Evolutionary conservation across 2,113 vertebrate genomes (phyloP).

Genomic region (Coreoperca whiteheadi): DNA sequence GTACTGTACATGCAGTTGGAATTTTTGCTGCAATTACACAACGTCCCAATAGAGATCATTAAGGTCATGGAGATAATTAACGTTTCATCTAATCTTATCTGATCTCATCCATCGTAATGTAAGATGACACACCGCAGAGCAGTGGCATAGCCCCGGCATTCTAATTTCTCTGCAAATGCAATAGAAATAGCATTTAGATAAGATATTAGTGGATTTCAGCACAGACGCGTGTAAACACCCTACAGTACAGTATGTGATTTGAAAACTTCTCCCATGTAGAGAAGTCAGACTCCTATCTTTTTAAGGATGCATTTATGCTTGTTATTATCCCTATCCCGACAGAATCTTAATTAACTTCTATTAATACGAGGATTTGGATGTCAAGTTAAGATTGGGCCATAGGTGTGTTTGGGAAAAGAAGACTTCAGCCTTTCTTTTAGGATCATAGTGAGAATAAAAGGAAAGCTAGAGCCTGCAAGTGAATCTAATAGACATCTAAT

Average conservation of each 20-base stretch:
- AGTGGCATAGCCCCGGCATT: constrained; percentile 36
- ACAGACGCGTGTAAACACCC: constrained; percentile 24
- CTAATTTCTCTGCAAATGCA: constrained; percentile 57
- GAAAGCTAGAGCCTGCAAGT: not conserved
- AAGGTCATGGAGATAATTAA: constrained; percentile 64
- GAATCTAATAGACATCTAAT: not conserved
- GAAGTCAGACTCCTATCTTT: constrained; percentile 38
- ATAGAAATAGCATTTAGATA: constrained; percentile 53
- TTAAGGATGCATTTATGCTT: constrained; percentile 3
- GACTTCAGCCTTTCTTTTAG: not conserved
- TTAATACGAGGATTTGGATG: not conserved
- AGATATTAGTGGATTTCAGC: constrained; percentile 36
- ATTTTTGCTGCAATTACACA: constrained; percentile 21
- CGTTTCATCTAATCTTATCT: constrained; percentile 58
- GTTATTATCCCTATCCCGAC: constrained; percentile 17
- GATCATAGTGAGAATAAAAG: not conserved
- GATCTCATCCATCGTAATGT: constrained; percentile 68
- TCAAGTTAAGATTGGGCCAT: constrained; percentile 6
- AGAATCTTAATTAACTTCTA: constrained; percentile 31
- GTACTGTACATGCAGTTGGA: not conserved
- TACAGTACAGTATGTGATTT: not conserved
- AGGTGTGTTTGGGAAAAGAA: not conserved
- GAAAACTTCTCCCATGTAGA: not conserved
- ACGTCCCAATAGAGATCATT: constrained; percentile 42
- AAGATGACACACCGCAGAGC: constrained; percentile 50